A percentile compares a stretch with the other conserved stretches of the same genome.
Conservation (phyloP, 2,797 vertebrate genomes). For the Siniperca scherzeri region DNA sequence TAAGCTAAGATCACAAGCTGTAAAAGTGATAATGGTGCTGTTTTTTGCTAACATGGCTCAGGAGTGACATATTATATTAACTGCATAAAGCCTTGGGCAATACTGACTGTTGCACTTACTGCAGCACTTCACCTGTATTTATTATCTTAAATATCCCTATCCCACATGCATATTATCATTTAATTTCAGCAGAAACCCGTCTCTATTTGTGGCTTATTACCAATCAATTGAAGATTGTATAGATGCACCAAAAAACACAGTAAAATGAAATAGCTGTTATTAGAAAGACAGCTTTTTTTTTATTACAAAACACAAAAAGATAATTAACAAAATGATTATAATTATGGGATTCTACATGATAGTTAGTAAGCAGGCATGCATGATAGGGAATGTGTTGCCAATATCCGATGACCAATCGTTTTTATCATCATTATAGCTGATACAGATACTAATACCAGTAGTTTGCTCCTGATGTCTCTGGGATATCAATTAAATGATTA, state of each 20-base stretch:
- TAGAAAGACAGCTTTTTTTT: not conserved
- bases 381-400: not conserved
- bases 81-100: not conserved
- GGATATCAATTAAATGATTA: not conserved
- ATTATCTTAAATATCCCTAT: not conserved
- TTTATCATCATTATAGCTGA: not conserved
- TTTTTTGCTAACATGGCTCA: slow-evolving; percentile 6
- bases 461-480: not conserved
- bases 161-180: not conserved
- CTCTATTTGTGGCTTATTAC: not conserved
- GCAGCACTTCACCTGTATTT: not conserved
- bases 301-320: not conserved
- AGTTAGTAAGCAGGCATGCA: not conserved
- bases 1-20: slow-evolving; percentile 13
- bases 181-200: not conserved
- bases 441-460: not conserved
- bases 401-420: not conserved
- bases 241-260: not conserved
- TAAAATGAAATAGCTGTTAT: not conserved
- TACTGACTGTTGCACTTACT: not conserved
- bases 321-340: not conserved
- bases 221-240: not conserved
- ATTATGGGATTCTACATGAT: not conserved
- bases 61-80: slow-evolving; percentile 9
- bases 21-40: slow-evolving; percentile 19